phyloP scores from a whole-genome alignment of 2,113 vertebrate species.

The Hippocampus comes region DNA sequence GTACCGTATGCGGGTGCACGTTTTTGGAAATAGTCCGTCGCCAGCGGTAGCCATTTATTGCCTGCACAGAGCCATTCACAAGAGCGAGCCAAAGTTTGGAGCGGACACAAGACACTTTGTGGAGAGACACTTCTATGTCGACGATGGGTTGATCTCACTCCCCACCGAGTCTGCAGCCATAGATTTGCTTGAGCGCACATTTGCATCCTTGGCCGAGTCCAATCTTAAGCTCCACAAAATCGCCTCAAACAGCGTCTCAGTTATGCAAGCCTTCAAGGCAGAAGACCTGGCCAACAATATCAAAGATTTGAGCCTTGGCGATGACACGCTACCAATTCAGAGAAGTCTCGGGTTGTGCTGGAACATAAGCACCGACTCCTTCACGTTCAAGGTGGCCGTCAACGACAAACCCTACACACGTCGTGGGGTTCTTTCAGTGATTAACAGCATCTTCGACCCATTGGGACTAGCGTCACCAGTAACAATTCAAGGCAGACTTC shows the following conservation, averaged over 20 bases:
- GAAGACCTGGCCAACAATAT: neutral
- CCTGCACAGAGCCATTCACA: too few relatives aligned
- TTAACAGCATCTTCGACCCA: neutral
- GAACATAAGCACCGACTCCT: neutral
- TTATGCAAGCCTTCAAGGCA: neutral
- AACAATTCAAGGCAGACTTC: too few relatives aligned
- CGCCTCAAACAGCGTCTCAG: neutral
- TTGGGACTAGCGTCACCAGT: neutral
- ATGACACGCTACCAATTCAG: neutral
- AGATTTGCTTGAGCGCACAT: neutral
- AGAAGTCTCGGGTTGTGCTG: neutral
- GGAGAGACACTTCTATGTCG: neutral
- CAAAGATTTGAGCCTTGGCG: neutral
- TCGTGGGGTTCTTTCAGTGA: neutral
- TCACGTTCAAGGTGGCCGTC: neutral
- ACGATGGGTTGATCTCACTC: neutral
- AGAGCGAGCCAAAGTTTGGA: too few relatives aligned
- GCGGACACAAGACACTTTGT: too few relatives aligned
- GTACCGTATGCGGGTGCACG: too few relatives aligned
- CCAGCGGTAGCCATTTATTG: too few relatives aligned
- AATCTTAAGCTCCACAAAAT: conserved; percentile 4
- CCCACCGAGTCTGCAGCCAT: neutral
- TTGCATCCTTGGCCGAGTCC: neutral
- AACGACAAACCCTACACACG: neutral
- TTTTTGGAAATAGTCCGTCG: too few relatives aligned